Evolutionary conservation across 2,888 invertebrate species (phyloP).

Genomic region (Yponomeuta malinellus): DNA sequence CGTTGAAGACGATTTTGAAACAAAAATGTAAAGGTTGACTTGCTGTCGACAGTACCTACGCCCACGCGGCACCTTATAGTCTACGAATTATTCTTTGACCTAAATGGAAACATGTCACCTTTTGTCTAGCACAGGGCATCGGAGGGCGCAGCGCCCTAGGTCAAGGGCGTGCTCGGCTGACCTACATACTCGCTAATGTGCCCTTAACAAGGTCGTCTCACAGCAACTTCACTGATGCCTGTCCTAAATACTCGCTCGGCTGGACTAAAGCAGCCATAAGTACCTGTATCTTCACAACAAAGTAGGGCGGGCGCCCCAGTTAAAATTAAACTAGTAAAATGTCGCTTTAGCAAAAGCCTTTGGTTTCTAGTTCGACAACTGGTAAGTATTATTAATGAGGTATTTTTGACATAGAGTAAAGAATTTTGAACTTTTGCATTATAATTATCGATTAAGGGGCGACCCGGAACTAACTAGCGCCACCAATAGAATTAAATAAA

Average conservation of each 20-base stretch:
- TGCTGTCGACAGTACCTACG: background rate
- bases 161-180: conserved; percentile 65
- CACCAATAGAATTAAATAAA: no score
- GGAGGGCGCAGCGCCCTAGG: conserved; percentile 58
- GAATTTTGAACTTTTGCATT: no score
- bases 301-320: background rate
- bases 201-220: conserved; percentile 37
- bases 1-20: background rate
- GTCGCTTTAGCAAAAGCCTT: no score
- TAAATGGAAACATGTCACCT: background rate
- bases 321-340: no score
- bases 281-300: background rate
- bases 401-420: no score
- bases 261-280: conserved; percentile 14
- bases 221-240: conserved; percentile 14
- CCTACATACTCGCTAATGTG: conserved; percentile 59
- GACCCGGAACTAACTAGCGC: no score
- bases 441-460: no score
- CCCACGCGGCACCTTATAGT: background rate
- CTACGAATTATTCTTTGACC: background rate
- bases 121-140: conserved; percentile 15
- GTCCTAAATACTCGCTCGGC: conserved; percentile 23
- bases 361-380: no score
- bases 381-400: no score
- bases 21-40: background rate